Base-by-base conservation (phyloP, 2,113 vertebrate genomes). In the Nanger granti region DNA sequence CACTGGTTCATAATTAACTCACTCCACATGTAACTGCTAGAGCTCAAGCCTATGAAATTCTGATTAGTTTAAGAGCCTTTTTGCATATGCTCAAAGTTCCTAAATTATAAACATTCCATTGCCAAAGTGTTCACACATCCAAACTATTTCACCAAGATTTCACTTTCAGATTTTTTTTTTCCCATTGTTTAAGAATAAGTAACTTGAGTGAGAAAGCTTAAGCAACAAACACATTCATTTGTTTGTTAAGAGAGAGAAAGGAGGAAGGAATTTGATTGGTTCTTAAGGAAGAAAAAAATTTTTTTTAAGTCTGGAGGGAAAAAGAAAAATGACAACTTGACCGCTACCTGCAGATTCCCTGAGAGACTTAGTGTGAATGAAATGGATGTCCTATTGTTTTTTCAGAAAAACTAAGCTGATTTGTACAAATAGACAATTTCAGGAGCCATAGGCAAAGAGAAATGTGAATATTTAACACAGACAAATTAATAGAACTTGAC, bases 1-100 rank as follows among this genome's bases (percentile, higher is more conserved):
- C 91, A 57, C 47, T 80, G 88, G 92, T 96, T 97, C 96, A 95
- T 98, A 97, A 98, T 98, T 97, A 98, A 97, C 97, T 87, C 97
- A 95, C 96, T 96, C 94, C 94, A 97, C 97, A 94, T 95, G 94
- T 96, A 97, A 92, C 96, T 95, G 95, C 95, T 86, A 57, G 88
- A 98, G 93, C 96, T 94, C 93, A 95, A 86, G 54, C 54, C 92
- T 83, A 82, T 95, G 98, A 98, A 97, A 98, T 98, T 97, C 97
- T 97, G 96, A 98, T 97, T 97, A 98, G 95, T 85, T 26, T 55
- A 92, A 93, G 49, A 97, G 95, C 73, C 59, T 83, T 92, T 98
- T 69, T 97, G 96, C 97, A 97, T 97, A 97, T 89, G 80, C 73
- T 96, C 94, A 49, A 83, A 96, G 92, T 92, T 96, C 31, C 90